Conservation (phyloP, 2,113 vertebrate species). For the Apus apus region DNA sequence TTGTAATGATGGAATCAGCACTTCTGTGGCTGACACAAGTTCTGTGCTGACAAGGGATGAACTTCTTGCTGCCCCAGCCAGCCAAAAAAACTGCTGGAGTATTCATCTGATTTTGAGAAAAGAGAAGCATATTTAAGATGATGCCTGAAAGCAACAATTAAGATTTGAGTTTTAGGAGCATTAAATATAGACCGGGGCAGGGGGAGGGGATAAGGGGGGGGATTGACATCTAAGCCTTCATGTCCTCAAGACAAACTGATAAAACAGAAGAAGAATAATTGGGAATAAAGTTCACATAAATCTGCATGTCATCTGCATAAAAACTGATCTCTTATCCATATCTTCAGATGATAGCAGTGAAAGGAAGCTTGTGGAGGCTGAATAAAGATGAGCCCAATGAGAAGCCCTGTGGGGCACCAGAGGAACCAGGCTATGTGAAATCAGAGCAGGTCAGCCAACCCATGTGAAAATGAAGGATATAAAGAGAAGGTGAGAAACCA, state of each 20-base stretch:
- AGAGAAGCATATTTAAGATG: background rate
- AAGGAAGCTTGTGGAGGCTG: background rate
- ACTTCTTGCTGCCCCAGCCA: background rate
- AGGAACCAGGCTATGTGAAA: background rate
- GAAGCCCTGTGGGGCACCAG: background rate
- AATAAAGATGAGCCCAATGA: background rate
- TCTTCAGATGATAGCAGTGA: background rate
- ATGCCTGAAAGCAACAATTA: background rate
- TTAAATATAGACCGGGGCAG: background rate
- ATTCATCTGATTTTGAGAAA: background rate
- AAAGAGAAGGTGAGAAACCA: background rate
- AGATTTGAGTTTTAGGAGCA: background rate
- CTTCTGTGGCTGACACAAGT: background rate
- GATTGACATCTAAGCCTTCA: background rate
- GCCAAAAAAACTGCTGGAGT: background rate
- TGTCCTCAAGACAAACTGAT: background rate
- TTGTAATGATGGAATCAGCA: background rate
- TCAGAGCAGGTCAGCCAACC: background rate
- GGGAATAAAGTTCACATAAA: slow-evolving; percentile 29
- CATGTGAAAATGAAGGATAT: fast-evolving
- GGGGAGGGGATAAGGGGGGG: too few relatives aligned
- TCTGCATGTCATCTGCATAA: slow-evolving; percentile 41
- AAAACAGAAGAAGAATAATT: slow-evolving; percentile 24
- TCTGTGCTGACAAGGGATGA: background rate
- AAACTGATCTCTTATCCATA: background rate